Evolutionary conservation across 2,888 invertebrate species (phyloP).

Genomic region (Charanyca ferruginea): DNA sequence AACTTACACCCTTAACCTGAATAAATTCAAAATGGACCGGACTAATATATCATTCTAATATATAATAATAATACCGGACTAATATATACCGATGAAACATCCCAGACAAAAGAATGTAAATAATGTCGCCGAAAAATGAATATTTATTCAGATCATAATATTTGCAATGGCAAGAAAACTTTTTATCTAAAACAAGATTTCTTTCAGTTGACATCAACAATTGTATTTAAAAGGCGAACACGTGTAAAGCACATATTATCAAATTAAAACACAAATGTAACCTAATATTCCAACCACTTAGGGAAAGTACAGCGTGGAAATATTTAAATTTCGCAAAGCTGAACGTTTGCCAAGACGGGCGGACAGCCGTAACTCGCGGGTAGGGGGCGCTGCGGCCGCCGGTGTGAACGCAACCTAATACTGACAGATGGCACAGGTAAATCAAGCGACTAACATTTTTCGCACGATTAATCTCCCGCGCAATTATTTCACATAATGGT

Average conservation of each 20-base stretch:
- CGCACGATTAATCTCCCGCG: slow-evolving; percentile 68
- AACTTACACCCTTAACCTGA: slow-evolving; percentile 12
- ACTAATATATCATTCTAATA: background rate
- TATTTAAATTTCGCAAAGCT: slow-evolving; percentile 59
- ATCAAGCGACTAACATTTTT: slow-evolving; percentile 75
- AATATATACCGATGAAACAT: background rate
- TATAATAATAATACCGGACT: no score
- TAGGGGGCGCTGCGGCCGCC: slow-evolving; percentile 28
- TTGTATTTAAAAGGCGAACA: slow-evolving; percentile 10
- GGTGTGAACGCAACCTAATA: slow-evolving; percentile 69
- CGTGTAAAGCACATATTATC: slow-evolving; percentile 29
- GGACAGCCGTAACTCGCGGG: slow-evolving; percentile 36
- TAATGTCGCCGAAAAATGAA: background rate
- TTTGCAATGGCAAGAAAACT: background rate
- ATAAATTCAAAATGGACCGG: background rate
- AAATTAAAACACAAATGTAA: slow-evolving; percentile 45
- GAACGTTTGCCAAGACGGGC: slow-evolving; percentile 55
- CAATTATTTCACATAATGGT: slow-evolving; percentile 68
- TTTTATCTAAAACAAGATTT: slow-evolving; percentile 13
- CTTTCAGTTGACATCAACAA: slow-evolving; percentile 16
- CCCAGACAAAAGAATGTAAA: slow-evolving; percentile 1
- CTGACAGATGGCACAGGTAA: slow-evolving; percentile 78
- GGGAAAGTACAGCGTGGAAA: slow-evolving; percentile 44
- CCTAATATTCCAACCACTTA: slow-evolving; percentile 55
- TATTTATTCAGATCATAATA: background rate